Evolutionary conservation across 2,888 invertebrate species (phyloP).

Genomic region (Xestia sexstrigata): DNA sequence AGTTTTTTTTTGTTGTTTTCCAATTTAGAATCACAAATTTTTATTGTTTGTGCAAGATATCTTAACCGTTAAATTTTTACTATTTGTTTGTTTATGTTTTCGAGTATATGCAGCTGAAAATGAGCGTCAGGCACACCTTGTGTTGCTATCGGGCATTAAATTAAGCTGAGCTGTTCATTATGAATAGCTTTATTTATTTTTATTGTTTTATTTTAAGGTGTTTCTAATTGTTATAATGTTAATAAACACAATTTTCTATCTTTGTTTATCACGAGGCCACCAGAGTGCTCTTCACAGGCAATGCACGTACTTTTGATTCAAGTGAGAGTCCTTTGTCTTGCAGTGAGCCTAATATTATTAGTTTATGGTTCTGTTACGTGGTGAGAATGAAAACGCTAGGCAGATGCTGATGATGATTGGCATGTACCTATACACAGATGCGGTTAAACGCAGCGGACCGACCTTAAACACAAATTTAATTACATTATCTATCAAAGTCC

Average conservation of each 20-base stretch:
- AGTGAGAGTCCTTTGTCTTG: constrained; percentile 1
- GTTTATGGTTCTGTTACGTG: not conserved
- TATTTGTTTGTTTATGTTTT: not conserved
- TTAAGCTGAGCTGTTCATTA: not conserved
- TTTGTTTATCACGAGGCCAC: not conserved
- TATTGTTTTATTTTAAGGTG: not conserved
- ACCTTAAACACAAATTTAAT: not conserved
- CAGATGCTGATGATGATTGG: not conserved
- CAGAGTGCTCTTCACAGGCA: not conserved
- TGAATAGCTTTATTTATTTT: not conserved
- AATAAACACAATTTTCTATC: not conserved
- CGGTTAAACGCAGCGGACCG: too few relatives aligned
- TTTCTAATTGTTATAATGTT: not conserved
- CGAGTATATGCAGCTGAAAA: not conserved
- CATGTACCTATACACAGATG: too few relatives aligned
- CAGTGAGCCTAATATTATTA: constrained; percentile 4
- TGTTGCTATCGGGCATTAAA: not conserved
- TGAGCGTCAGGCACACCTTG: not conserved
- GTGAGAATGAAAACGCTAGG: too few relatives aligned
- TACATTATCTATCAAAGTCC: not conserved
- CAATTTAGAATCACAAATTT: too few relatives aligned
- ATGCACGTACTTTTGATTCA: constrained; percentile 7
- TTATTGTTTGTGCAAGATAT: too few relatives aligned
- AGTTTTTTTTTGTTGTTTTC: not conserved
- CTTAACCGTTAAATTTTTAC: too few relatives aligned